A percentile compares a stretch with the other conserved stretches of the same genome.
Conservation (phyloP, 2,113 vertebrate species). For the Aythya baeri region DNA sequence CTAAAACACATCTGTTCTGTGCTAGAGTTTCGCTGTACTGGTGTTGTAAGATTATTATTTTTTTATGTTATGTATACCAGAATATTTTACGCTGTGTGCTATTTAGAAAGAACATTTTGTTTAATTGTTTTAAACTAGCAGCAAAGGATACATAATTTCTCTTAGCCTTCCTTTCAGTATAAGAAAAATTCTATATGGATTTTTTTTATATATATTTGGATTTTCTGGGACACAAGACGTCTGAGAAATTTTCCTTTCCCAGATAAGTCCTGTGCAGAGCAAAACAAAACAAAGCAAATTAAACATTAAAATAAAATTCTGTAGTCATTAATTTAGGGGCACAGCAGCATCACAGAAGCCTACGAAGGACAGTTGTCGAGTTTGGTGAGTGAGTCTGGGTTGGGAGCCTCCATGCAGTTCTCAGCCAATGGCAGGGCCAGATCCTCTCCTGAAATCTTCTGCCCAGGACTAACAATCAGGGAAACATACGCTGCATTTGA, state of each 20-base stretch:
- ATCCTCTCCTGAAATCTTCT: neutral
- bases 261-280: neutral
- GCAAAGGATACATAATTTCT: neutral
- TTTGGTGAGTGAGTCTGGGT: neutral
- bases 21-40: neutral
- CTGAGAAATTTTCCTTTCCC: neutral
- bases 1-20: neutral
- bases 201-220: too few relatives aligned
- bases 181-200: neutral
- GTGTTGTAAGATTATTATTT: neutral
- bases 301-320: neutral
- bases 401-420: accelerated
- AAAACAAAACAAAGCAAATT: too few relatives aligned
- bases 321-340: neutral
- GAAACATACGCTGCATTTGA: constrained; percentile 26
- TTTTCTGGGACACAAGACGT: neutral
- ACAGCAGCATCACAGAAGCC: neutral
- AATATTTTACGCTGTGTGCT: neutral
- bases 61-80: neutral
- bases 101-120: neutral
- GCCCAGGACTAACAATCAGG: neutral
- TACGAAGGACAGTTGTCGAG: neutral
- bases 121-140: neutral
- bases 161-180: neutral
- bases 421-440: neutral